A percentile compares a stretch with the other conserved stretches of the same genome.
phyloP scores from a whole-genome alignment of 1,140 invertebrate species.

The Microplitis mediator region DNA sequence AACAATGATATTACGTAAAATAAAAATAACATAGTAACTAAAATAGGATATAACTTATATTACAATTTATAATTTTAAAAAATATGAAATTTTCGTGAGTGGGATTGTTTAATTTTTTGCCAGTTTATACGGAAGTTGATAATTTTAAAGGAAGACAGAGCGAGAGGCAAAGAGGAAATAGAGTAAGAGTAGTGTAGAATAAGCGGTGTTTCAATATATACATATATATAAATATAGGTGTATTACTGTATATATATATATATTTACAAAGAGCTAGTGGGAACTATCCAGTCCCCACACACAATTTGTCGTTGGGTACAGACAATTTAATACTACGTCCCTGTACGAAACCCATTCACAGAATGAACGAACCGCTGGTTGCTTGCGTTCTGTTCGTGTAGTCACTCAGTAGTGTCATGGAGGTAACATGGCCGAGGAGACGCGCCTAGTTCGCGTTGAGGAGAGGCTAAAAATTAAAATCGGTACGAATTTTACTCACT shows the following conservation, averaged over 20 bases:
- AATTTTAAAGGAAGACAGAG: background rate
- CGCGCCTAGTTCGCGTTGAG: constrained; percentile 82
- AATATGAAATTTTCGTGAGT: background rate
- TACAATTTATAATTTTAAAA: no score
- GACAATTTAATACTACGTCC: constrained; percentile 32
- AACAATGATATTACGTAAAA: no score
- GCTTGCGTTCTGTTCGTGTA: constrained; percentile 54
- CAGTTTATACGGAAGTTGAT: background rate
- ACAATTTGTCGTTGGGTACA: no score
- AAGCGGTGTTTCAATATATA: no score
- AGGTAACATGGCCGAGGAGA: constrained; percentile 85
- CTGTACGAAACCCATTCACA: constrained; percentile 57
- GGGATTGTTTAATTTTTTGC: background rate
- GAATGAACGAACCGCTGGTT: constrained; percentile 53
- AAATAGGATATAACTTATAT: no score
- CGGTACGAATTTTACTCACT: constrained; percentile 62
- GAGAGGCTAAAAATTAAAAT: constrained; percentile 88
- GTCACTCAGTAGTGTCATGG: constrained; percentile 66
- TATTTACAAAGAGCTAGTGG: no score
- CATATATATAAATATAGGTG: no score
- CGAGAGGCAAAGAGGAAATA: background rate
- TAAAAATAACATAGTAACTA: no score
- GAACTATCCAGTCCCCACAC: no score
- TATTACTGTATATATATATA: background rate
- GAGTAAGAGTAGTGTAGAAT: background rate